Conservation (phyloP, 1,140 invertebrate species). For the Drosophila obscura region DNA sequence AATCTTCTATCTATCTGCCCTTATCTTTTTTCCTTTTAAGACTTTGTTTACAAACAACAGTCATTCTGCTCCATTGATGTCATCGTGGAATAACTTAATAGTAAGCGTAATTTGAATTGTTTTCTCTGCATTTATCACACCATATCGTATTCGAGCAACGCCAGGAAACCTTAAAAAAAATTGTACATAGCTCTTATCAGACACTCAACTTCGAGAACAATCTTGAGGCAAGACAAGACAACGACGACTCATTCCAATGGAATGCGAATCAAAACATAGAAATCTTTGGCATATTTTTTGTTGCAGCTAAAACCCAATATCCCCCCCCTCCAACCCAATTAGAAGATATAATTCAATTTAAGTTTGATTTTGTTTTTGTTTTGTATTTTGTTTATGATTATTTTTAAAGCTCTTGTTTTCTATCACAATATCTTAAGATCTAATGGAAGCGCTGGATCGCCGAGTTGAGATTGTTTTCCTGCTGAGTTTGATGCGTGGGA, state of each 20-base stretch:
- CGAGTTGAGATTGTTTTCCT: conserved; percentile 53
- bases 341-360: conserved; percentile 51
- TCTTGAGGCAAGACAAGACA: conserved; percentile 7
- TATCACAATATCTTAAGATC: conserved; percentile 77
- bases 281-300: conserved; percentile 1
- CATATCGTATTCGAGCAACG: too few relatives aligned
- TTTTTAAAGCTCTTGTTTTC: conserved; percentile 70
- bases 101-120: conserved; percentile 15
- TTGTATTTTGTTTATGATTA: conserved; percentile 56
- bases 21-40: neutral
- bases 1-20: too few relatives aligned
- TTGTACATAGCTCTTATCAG: conserved; percentile 24
- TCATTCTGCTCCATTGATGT: neutral
- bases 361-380: conserved; percentile 49
- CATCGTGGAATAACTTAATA: conserved; percentile 2
- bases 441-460: conserved; percentile 78
- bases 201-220: conserved; percentile 20
- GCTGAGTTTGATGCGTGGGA: conserved; percentile 29
- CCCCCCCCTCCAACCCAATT: conserved; percentile 34
- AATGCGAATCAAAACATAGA: conserved; percentile 32
- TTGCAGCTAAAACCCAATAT: conserved; percentile 24
- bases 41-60: too few relatives aligned
- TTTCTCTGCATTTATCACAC: conserved; percentile 13
- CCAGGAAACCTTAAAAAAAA: conserved; percentile 21
- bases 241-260: conserved; percentile 17